Evolutionary conservation across 2,113 vertebrate species (phyloP), one percentile per base, ranked within the genome.

Genomic region (Poeciliopsis occidentalis): DNA sequence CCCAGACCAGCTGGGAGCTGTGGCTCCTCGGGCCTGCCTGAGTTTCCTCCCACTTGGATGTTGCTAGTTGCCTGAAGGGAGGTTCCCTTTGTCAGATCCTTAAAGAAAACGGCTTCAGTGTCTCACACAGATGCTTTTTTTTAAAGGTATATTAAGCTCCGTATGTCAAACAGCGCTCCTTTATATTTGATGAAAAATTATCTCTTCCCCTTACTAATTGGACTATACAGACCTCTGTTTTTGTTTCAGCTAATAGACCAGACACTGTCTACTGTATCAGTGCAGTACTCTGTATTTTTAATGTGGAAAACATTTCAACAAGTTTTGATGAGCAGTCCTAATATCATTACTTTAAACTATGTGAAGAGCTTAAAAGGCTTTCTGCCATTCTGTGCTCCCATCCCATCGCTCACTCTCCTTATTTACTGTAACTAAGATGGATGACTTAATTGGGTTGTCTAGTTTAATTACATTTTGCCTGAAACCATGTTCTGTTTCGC

Each of bases 21-120:
- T 7, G n/a, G 73, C 75, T 66, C 75, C 75, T 47, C 57, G 44
- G 72, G 60, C 65, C 41, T 32, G 30, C 69, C 69, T 67, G 29
- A 74, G 72, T 66, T 61, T 67, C 32, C 32, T 61, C 64, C 29
- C 39, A 24, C 54, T 54, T 67, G 66, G 75, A 61, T 62, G 29
- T 34, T n/a, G 3, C 65, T 34, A 19, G 3, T 37, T 12, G 39
- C 32, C 60, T 44, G 19, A 34, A 67, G 47, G 62, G 60, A 75
- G 3, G 29, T 24, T 80, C 41, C 65, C 64, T 26, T 7, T 57
- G 51, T 57, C 24, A 10, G 24, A n/a, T 57, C 51, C 51, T 57
- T 24, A 57, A 57, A n/a, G 22, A 57, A 57, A 57, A 2, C 57
- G 57, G 2, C 19, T 22, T 30, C 26, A 29, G 24, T 8, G 12